Percentiles rank a stretch among this genome's conserved stretches.
phyloP scores from a whole-genome alignment of 2,888 invertebrate genomes.

The Hedya salicella region DNA sequence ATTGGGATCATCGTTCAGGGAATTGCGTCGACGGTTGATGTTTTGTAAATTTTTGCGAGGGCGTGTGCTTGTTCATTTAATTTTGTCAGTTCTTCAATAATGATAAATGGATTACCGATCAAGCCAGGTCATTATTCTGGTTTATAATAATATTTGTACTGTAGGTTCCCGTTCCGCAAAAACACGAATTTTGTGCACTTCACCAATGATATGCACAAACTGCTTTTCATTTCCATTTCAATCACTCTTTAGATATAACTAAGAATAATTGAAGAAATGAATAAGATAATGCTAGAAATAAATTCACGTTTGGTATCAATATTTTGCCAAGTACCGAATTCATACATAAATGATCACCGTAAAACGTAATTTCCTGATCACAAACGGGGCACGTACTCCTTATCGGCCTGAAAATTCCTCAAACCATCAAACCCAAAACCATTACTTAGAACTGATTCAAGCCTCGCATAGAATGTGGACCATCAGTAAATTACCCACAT shows the following conservation, averaged over 20 bases:
- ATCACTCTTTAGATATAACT: too few relatives aligned
- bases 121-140: not conserved
- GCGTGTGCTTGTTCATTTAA: not conserved
- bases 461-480: constrained; percentile 66
- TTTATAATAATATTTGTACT: not conserved
- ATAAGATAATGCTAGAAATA: not conserved
- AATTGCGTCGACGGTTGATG: constrained; percentile 39
- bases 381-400: constrained; percentile 34
- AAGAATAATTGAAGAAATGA: too few relatives aligned
- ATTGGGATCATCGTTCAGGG: constrained; percentile 62
- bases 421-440: constrained; percentile 43
- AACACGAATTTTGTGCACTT: not conserved
- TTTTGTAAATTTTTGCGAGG: constrained; percentile 18
- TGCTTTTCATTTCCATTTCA: too few relatives aligned
- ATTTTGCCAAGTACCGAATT: too few relatives aligned
- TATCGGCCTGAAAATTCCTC: constrained; percentile 36
- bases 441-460: constrained; percentile 60
- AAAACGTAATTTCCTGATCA: constrained; percentile 19
- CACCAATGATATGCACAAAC: not conserved
- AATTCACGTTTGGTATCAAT: not conserved
- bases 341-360: not conserved
- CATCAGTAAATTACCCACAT: constrained; percentile 81
- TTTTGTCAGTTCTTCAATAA: not conserved
- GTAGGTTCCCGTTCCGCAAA: too few relatives aligned
- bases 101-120: not conserved